phyloP scores from a whole-genome alignment of 2,797 vertebrate genomes.

The Valencia hispanica region DNA sequence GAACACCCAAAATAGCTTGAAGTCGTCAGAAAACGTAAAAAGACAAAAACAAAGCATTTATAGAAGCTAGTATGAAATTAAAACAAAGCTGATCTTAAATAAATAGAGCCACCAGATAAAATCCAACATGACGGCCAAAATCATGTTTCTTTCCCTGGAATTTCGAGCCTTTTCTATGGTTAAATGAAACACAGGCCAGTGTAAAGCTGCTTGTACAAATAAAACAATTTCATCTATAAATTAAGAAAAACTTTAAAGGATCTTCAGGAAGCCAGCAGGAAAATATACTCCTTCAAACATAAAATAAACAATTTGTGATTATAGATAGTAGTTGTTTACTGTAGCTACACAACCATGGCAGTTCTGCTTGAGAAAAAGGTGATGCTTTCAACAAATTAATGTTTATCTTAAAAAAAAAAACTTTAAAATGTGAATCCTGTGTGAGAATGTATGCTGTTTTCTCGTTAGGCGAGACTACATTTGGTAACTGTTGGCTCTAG shows the following conservation, averaged over 20 bases:
- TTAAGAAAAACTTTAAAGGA: neutral
- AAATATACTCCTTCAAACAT: neutral
- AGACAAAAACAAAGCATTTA: neutral
- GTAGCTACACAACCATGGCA: neutral
- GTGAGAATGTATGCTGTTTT: neutral
- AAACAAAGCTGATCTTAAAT: neutral
- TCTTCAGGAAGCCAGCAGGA: neutral
- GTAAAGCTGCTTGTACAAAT: neutral
- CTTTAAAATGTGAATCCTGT: neutral
- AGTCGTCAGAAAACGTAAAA: neutral
- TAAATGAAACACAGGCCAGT: neutral
- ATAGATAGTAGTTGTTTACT: neutral
- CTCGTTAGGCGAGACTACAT: neutral
- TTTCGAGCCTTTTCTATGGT: neutral
- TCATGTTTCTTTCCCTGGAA: too few relatives aligned
- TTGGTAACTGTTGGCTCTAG: slow-evolving; percentile 1
- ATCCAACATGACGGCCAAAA: too few relatives aligned
- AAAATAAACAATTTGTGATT: neutral
- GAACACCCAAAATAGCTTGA: neutral
- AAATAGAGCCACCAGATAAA: too few relatives aligned
- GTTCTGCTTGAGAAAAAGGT: neutral
- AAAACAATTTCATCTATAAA: neutral
- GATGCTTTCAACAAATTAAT: neutral
- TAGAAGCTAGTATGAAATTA: neutral
- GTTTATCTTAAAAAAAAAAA: neutral